These are phyloP conservation scores for Slavum lentiscoides DNA, from an alignment of 2,888 invertebrate genomes.

Conservation along the genomic window DNA sequence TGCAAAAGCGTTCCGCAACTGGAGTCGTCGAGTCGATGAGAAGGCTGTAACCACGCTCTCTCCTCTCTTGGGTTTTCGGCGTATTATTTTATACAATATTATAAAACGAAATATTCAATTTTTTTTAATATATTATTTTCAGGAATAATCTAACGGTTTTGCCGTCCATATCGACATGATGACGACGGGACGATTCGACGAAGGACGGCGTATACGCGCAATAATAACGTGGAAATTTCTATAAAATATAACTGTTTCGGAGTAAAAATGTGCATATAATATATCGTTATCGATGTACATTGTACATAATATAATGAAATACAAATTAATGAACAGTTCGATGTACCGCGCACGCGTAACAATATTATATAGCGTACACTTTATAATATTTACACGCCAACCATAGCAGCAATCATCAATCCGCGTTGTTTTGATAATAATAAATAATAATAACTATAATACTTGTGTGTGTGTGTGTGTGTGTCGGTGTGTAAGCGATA, in stretches of 20 bases:
- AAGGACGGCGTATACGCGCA: too few species aligned
- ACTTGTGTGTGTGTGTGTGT: neutral
- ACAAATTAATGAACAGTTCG: neutral
- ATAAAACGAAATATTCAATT: too few species aligned
- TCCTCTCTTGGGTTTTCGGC: too few species aligned
- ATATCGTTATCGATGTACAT: too few species aligned
- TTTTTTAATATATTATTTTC: neutral
- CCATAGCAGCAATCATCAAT: neutral
- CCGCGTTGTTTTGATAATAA: neutral
- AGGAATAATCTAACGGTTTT: conserved; percentile 47
- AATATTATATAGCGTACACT: neutral
- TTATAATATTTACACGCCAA: neutral
- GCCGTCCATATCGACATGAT: conserved; percentile 26
- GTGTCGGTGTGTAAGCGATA: neutral
- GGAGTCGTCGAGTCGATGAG: too few species aligned
- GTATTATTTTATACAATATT: too few species aligned
- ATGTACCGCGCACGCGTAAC: neutral
- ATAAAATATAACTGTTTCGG: too few species aligned
- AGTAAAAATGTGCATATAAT: too few species aligned
- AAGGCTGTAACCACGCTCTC: too few species aligned
- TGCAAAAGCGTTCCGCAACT: too few species aligned
- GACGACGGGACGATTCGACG: neutral
- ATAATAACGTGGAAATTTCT: too few species aligned
- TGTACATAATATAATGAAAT: too few species aligned
- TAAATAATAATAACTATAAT: neutral